Conservation (phyloP, 2,888 invertebrate genomes). For the Fragum fragum region DNA sequence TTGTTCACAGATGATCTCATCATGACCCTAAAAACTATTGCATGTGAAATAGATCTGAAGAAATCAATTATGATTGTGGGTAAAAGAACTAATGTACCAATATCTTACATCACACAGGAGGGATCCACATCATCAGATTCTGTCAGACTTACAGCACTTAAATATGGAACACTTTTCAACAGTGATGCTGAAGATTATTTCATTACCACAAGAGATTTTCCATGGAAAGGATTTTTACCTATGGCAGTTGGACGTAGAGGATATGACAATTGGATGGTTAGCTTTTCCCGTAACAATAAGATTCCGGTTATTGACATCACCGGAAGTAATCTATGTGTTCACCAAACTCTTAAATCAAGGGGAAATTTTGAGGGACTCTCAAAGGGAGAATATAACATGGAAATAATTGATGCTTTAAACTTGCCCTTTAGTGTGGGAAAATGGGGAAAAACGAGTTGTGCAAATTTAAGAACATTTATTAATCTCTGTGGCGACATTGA, state of each 20-base stretch:
- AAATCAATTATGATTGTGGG: slow-evolving; percentile 55
- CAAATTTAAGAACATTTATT: slow-evolving; percentile 47
- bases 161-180: slow-evolving; percentile 53
- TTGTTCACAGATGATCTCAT: slow-evolving; percentile 58
- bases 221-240: slow-evolving; percentile 60
- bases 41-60: slow-evolving; percentile 35
- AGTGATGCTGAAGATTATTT: slow-evolving; percentile 67
- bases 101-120: slow-evolving; percentile 31
- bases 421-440: slow-evolving; percentile 35
- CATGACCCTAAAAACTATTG: slow-evolving; percentile 45
- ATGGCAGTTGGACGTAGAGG: slow-evolving; percentile 61
- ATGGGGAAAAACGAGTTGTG: slow-evolving; percentile 58
- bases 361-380: slow-evolving; percentile 61
- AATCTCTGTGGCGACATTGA: slow-evolving; percentile 52
- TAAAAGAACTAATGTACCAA: slow-evolving; percentile 52
- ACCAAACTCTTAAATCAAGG: slow-evolving; percentile 57
- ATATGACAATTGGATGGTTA: slow-evolving; percentile 69
- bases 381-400: slow-evolving; percentile 57
- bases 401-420: slow-evolving; percentile 42
- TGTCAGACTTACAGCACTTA: slow-evolving; percentile 32
- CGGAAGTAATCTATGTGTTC: slow-evolving; percentile 56
- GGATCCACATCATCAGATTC: slow-evolving; percentile 17
- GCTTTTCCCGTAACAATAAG: slow-evolving; percentile 48
- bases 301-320: slow-evolving; percentile 59
- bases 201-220: slow-evolving; percentile 58